Percentiles rank a stretch among this genome's conserved stretches.
phyloP scores from a whole-genome alignment of 23 tunicate species.

The Oikopleura albicans region DNA sequence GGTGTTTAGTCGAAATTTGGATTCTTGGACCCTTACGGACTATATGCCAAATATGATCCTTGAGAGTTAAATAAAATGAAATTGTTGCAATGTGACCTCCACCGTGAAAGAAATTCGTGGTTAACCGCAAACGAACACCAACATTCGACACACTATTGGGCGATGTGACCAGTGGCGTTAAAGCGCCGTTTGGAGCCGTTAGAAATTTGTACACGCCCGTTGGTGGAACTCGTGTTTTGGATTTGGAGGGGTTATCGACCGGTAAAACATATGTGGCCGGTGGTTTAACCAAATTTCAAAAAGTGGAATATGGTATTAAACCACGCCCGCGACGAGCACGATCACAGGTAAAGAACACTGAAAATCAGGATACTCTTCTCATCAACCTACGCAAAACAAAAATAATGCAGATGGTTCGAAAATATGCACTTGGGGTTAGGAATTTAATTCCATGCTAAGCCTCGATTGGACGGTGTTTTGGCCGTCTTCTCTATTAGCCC shows the following conservation, averaged over 20 bases:
- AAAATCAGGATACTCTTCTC: neutral
- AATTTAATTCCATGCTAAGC: no score
- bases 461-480: no score
- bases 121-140: slow-evolving; percentile 38
- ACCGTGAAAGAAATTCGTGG: slow-evolving; percentile 55
- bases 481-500: no score
- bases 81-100: no score
- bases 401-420: no score
- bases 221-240: slow-evolving; percentile 44
- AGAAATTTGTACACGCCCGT: slow-evolving; percentile 84
- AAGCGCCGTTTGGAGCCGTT: slow-evolving; percentile 84
- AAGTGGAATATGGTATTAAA: slow-evolving; percentile 23
- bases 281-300: slow-evolving; percentile 49
- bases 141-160: slow-evolving; percentile 64
- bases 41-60: no score
- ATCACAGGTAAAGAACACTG: neutral
- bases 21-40: no score
- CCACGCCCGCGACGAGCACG: neutral
- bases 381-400: no score
- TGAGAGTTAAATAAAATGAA: no score
- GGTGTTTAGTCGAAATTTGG: no score
- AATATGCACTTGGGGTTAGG: no score
- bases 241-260: slow-evolving; percentile 25
- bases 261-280: slow-evolving; percentile 76
- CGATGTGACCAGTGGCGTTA: slow-evolving; percentile 45